Percentiles rank a stretch among this genome's conserved stretches.
These are phyloP conservation scores for Notodonta dromedarius DNA, from an alignment of 2,888 invertebrate species.

Conservation along the genomic window DNA sequence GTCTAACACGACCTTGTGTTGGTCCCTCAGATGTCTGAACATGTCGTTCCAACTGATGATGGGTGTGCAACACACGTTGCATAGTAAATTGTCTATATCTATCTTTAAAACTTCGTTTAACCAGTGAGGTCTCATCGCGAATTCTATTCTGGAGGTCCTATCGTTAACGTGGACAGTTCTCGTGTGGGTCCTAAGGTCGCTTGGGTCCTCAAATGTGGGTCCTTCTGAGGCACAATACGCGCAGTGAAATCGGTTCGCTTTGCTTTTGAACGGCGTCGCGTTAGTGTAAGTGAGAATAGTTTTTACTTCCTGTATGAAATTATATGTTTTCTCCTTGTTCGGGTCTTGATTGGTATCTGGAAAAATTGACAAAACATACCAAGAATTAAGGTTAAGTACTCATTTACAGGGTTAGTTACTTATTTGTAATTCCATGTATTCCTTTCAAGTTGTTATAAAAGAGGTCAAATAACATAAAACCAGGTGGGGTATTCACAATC, in stretches of 20 bases:
- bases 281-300: conserved; percentile 57
- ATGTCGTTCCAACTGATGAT: conserved; percentile 56
- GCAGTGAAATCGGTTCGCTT: conserved; percentile 49
- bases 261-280: conserved; percentile 60
- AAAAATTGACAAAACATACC: background rate
- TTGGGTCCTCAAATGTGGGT: conserved; percentile 45
- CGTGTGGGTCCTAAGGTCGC: conserved; percentile 54
- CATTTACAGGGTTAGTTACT: too few relatives aligned
- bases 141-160: conserved; percentile 43
- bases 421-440: too few relatives aligned
- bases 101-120: conserved; percentile 61
- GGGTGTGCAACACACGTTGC: conserved; percentile 46
- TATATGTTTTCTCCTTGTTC: conserved; percentile 29
- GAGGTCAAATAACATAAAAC: too few relatives aligned
- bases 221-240: conserved; percentile 54
- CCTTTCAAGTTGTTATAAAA: too few relatives aligned
- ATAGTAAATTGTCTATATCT: conserved; percentile 55
- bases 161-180: conserved; percentile 43
- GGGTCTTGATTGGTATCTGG: conserved; percentile 11
- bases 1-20: conserved; percentile 48
- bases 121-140: conserved; percentile 54
- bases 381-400: too few relatives aligned
- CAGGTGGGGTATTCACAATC: too few relatives aligned
- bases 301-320: conserved; percentile 55
- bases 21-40: conserved; percentile 54